phyloP scores from a whole-genome alignment of 2,113 vertebrate species.

The Zonotrichia leucophrys region DNA sequence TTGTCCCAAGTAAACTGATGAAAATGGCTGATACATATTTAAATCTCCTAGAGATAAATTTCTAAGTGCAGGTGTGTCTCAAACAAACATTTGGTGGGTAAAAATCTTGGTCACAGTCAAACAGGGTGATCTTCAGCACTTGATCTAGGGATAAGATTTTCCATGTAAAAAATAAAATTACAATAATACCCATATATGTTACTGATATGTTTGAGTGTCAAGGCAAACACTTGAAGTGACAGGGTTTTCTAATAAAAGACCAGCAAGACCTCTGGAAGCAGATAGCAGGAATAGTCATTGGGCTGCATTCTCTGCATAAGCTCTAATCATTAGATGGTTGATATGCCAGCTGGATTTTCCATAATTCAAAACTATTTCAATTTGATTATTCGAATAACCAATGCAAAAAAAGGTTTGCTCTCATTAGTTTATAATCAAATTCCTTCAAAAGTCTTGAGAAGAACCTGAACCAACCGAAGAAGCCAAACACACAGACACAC shows the following conservation, averaged over 20 bases:
- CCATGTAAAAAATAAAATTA: neutral
- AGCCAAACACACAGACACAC: neutral
- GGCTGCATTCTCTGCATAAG: neutral
- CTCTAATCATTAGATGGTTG: neutral
- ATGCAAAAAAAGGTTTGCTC: neutral
- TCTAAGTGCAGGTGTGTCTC: conserved; percentile 30
- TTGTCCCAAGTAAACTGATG: conserved; percentile 31
- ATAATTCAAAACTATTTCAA: neutral
- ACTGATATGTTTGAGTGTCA: neutral
- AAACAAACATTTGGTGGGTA: neutral
- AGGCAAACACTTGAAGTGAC: neutral
- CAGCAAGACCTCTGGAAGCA: neutral
- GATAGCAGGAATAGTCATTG: neutral
- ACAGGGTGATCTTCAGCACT: neutral
- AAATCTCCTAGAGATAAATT: neutral
- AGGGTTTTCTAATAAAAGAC: neutral
- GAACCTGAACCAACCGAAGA: neutral
- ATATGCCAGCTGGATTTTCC: neutral
- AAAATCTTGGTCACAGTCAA: neutral
- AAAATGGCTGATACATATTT: neutral
- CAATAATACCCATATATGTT: neutral
- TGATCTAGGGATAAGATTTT: conserved; percentile 9
- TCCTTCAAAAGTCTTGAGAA: neutral
- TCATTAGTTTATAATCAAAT: neutral
- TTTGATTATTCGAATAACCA: neutral